Percentiles rank a stretch among this genome's conserved stretches.
Conservation (phyloP, 2,113 vertebrate species). For the Microcebus lehilahytsara region DNA sequence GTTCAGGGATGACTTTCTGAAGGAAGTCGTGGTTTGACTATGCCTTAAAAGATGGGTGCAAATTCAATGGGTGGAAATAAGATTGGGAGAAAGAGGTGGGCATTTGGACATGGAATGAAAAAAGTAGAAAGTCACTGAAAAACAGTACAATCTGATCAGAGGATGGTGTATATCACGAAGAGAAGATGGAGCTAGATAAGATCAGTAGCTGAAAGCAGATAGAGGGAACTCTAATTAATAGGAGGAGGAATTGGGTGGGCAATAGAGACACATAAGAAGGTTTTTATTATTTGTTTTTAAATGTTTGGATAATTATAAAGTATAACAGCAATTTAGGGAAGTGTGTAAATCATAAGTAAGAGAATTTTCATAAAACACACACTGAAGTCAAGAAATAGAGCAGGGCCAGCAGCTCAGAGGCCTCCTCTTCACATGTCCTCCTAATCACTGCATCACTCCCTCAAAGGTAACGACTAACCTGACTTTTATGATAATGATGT, state of each 20-base stretch:
- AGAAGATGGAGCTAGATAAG: not conserved
- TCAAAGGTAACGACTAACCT: constrained; percentile 11
- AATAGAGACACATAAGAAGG: not conserved
- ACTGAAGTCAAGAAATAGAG: constrained; percentile 14
- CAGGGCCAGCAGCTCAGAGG: not conserved
- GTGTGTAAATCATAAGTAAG: not conserved
- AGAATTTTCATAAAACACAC: not conserved
- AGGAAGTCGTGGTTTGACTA: not conserved
- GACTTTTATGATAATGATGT: not conserved
- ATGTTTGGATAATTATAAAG: not conserved
- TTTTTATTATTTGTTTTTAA: constrained; percentile 17
- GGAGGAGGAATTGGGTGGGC: not conserved
- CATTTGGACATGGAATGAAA: not conserved
- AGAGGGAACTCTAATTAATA: not conserved
- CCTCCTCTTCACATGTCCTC: not conserved
- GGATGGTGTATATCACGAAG: not conserved
- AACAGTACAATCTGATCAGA: not conserved
- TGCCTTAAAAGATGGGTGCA: not conserved
- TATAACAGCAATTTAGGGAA: not conserved
- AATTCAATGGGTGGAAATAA: not conserved
- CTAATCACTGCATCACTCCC: not conserved
- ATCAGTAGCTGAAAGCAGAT: not conserved
- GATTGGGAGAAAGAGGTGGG: not conserved
- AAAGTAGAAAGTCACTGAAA: not conserved
- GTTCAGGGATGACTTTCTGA: not conserved